phyloP scores from a whole-genome alignment of 2,113 vertebrate genomes.

The Falco punctatus region DNA sequence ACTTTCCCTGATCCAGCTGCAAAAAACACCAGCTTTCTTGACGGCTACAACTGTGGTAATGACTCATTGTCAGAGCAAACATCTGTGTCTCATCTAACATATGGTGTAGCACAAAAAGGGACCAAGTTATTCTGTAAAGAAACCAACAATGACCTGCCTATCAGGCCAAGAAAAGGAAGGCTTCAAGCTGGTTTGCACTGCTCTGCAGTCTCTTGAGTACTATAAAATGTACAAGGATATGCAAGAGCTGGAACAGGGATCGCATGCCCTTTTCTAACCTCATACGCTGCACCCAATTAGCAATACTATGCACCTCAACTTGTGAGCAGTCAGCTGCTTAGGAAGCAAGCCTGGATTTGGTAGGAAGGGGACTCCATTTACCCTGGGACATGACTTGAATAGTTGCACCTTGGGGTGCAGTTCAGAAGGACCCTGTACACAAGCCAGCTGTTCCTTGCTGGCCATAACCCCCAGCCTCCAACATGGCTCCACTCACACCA shows the following conservation, averaged over 20 bases:
- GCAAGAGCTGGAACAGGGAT: not conserved
- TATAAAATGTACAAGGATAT: not conserved
- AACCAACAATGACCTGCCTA: not conserved
- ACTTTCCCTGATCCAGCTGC: not conserved
- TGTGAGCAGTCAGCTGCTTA: not conserved
- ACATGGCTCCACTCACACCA: not conserved
- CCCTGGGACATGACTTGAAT: not conserved
- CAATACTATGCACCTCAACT: not conserved
- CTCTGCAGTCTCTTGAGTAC: not conserved
- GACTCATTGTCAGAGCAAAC: not conserved
- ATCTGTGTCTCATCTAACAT: constrained; percentile 21
- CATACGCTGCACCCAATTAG: not conserved
- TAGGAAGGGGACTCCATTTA: not conserved
- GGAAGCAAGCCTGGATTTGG: not conserved
- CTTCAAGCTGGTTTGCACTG: not conserved
- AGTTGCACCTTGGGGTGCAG: not conserved
- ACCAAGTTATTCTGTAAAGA: not conserved
- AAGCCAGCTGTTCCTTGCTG: not conserved
- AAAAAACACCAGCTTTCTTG: not conserved
- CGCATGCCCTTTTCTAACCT: not conserved
- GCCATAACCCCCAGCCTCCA: not conserved
- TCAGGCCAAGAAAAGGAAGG: not conserved
- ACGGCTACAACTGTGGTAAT: not conserved
- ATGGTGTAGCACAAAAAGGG: not conserved
- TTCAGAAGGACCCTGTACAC: not conserved